Conservation (phyloP, 2,113 vertebrate genomes). For the Cairina moschata region DNA sequence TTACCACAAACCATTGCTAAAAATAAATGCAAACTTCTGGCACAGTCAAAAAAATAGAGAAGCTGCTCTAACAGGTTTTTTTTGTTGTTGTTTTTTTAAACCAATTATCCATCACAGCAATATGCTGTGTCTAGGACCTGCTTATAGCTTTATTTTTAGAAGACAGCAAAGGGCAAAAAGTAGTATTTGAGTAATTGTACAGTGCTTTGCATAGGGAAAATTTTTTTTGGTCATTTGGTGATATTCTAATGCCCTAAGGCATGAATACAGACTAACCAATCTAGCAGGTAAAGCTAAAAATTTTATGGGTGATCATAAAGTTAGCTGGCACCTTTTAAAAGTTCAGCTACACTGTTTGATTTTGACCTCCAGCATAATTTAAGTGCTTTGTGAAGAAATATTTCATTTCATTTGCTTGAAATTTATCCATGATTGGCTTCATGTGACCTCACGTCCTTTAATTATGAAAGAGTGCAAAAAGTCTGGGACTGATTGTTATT, state of each 20-base stretch:
- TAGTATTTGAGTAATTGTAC: not conserved
- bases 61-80: not conserved
- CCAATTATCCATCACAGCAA: not conserved
- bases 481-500: not conserved
- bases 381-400: constrained; percentile 24
- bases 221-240: not conserved
- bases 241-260: not conserved
- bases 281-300: not conserved
- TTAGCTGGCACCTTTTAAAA: not conserved
- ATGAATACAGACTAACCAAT: not conserved
- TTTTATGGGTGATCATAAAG: constrained; percentile 31
- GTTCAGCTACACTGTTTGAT: not conserved
- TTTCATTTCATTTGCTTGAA: constrained; percentile 50
- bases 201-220: not conserved
- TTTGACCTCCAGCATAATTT: constrained; percentile 31
- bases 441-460: not conserved
- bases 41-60: not conserved
- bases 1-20: not conserved
- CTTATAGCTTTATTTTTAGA: not conserved
- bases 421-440: constrained; percentile 27
- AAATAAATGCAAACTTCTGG: not conserved
- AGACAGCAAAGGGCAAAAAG: not conserved
- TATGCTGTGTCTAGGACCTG: not conserved
- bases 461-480: constrained; percentile 8
- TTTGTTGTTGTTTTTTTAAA: not conserved